These are phyloP conservation scores for Diogma glabrata DNA, from an alignment of 2,888 invertebrate species.

Conservation along the genomic window DNA sequence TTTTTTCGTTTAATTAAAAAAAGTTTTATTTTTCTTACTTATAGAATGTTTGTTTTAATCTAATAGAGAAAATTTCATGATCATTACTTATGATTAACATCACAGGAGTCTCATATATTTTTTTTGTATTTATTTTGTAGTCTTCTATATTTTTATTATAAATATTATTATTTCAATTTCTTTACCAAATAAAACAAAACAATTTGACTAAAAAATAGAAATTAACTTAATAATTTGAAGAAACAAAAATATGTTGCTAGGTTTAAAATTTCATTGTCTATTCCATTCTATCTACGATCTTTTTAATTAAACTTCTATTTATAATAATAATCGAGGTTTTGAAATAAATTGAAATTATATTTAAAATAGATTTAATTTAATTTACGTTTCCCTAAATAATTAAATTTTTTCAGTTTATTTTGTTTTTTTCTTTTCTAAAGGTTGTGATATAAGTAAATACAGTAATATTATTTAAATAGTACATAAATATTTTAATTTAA, in stretches of 20 bases:
- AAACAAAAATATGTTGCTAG: too few species aligned
- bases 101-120: slow-evolving; percentile 10
- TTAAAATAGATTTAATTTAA: slow-evolving; percentile 1
- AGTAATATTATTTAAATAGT: slow-evolving; percentile 10
- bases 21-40: neutral
- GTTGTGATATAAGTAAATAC: slow-evolving; percentile 4
- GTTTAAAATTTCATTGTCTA: too few species aligned
- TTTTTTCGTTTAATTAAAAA: slow-evolving; percentile 2
- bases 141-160: neutral
- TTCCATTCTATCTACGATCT: too few species aligned
- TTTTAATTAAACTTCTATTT: too few species aligned
- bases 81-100: slow-evolving; percentile 10
- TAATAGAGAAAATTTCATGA: slow-evolving; percentile 7
- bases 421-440: too few species aligned
- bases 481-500: slow-evolving; percentile 10
- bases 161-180: neutral
- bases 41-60: neutral
- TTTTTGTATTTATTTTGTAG: neutral
- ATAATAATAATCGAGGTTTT: slow-evolving; percentile 4
- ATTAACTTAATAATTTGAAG: too few species aligned
- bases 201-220: too few species aligned
- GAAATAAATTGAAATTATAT: slow-evolving; percentile 2
- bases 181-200: too few species aligned
- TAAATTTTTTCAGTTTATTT: slow-evolving; percentile 2
- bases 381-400: slow-evolving; percentile 10